A percentile compares a stretch with the other conserved stretches of the same genome.
phyloP scores from a whole-genome alignment of 2,113 vertebrate species.

The Cephalopholis sonnerati region DNA sequence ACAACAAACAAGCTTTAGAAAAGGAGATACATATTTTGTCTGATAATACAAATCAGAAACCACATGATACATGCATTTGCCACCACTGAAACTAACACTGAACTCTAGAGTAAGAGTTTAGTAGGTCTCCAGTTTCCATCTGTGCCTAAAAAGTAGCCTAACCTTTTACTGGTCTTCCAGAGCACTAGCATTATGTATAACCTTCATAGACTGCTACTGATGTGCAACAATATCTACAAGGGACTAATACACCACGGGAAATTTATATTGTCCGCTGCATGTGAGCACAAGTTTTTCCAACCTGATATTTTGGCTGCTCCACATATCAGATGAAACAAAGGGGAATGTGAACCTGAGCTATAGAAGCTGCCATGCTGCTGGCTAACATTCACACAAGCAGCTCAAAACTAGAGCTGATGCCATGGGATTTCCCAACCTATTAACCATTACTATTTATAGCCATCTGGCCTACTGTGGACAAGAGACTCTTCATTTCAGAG shows the following conservation, averaged over 20 bases:
- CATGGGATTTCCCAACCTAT: conserved; percentile 75
- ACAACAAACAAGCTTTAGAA: too few species aligned
- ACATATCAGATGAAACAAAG: conserved; percentile 4
- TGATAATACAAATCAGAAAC: too few species aligned
- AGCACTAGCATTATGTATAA: too few species aligned
- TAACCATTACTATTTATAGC: conserved; percentile 73
- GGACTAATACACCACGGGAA: neutral
- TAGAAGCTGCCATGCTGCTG: conserved; percentile 23
- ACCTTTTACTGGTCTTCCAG: too few species aligned
- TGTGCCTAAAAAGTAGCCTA: too few species aligned
- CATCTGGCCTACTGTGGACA: conserved; percentile 64
- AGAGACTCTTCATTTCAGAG: conserved; percentile 50
- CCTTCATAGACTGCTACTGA: neutral
- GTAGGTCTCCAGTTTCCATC: too few species aligned
- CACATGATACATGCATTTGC: too few species aligned
- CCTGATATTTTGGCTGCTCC: conserved; percentile 8
- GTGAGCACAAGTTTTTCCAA: neutral
- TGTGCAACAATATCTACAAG: neutral
- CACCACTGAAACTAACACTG: too few species aligned
- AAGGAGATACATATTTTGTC: too few species aligned
- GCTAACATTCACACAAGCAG: conserved; percentile 44
- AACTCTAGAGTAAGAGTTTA: too few species aligned
- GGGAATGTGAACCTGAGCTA: conserved; percentile 21
- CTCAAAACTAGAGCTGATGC: conserved; percentile 72
- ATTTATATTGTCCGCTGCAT: neutral